Conservation (phyloP, 2,113 vertebrate species). For the Gymnarchus niloticus region DNA sequence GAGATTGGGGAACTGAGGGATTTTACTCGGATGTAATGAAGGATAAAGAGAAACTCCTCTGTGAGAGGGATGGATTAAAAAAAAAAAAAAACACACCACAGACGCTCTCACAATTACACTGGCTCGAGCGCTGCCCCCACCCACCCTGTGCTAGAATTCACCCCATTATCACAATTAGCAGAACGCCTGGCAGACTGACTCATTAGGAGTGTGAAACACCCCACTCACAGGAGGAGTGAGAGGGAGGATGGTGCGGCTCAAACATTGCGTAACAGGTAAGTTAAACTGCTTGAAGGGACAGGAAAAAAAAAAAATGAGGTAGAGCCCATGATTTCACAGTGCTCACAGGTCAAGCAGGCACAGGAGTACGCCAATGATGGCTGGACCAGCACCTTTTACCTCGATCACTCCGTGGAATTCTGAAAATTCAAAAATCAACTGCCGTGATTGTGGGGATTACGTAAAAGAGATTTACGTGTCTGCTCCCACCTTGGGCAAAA, state of each 20-base stretch:
- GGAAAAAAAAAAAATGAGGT: background rate
- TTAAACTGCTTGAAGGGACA: background rate
- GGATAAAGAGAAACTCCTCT: slow-evolving; percentile 16
- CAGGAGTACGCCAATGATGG: no score
- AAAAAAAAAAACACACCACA: background rate
- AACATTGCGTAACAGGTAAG: background rate
- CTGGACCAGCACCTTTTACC: background rate
- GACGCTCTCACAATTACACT: background rate
- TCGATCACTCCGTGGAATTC: background rate
- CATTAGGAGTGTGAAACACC: slow-evolving; percentile 24
- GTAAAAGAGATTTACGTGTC: no score
- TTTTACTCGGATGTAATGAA: background rate
- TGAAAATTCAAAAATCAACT: background rate
- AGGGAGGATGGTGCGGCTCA: background rate
- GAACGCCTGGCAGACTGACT: slow-evolving; percentile 19
- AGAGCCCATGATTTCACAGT: background rate
- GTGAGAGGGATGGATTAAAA: background rate
- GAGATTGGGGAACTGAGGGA: slow-evolving; percentile 19
- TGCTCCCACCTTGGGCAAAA: no score
- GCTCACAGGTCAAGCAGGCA: background rate
- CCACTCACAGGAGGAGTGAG: slow-evolving; percentile 9
- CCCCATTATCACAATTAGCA: slow-evolving; percentile 28
- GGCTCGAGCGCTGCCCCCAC: background rate
- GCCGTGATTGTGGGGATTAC: background rate
- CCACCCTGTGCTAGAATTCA: background rate